A percentile compares a stretch with the other conserved stretches of the same genome.
Conservation (phyloP, 2,888 invertebrate genomes). For the Himalopsyche tibetana region DNA sequence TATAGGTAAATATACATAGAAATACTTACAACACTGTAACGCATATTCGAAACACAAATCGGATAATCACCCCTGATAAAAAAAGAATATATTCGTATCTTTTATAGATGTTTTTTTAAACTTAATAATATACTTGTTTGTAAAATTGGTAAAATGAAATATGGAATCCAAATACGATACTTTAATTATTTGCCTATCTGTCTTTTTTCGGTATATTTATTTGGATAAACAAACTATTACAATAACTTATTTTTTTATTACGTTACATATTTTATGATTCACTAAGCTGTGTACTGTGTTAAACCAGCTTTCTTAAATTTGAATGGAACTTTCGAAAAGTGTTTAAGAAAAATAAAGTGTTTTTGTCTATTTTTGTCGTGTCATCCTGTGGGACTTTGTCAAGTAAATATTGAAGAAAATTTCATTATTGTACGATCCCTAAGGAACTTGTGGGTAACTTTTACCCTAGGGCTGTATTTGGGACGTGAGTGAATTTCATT, state of each 20-base stretch:
- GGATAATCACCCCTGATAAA: too few species aligned
- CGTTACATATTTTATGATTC: neutral
- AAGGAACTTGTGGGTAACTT: constrained; percentile 15
- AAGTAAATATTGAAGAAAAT: constrained; percentile 30
- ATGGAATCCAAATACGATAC: too few species aligned
- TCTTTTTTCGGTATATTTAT: too few species aligned
- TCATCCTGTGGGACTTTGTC: neutral
- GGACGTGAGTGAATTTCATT: constrained; percentile 26
- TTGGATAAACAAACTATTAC: too few species aligned
- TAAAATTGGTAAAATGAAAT: too few species aligned
- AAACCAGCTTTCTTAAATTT: neutral
- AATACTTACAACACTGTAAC: too few species aligned
- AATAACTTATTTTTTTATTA: neutral
- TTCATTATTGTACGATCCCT: constrained; percentile 10
- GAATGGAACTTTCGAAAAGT: neutral
- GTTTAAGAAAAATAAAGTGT: constrained; percentile 10
- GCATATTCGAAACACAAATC: too few species aligned
- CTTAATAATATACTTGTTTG: too few species aligned
- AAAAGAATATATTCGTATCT: too few species aligned
- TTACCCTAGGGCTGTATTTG: constrained; percentile 28
- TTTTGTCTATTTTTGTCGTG: constrained; percentile 32
- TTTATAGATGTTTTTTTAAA: too few species aligned
- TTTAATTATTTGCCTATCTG: too few species aligned
- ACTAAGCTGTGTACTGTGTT: neutral
- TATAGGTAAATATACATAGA: too few species aligned